Conservation (phyloP, 1,140 invertebrate genomes). For the Thalassaphorura encarpata region DNA sequence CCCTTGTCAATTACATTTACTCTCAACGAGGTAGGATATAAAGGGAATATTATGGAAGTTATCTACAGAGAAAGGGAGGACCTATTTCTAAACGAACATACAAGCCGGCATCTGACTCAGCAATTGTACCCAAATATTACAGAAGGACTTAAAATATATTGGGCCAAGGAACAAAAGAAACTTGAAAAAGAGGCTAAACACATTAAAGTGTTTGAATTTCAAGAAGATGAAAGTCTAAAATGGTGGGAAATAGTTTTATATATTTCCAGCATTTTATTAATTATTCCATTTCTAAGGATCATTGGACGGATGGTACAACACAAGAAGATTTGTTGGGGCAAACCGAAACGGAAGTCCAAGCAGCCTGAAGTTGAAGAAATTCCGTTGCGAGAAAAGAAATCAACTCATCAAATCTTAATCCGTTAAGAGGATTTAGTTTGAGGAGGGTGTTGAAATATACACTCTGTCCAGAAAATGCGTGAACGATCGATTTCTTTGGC, state of each 20-base stretch:
- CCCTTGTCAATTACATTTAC: conserved; percentile 9
- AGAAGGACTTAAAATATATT: conserved; percentile 1
- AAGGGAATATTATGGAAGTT: conserved; percentile 10
- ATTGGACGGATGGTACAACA: no score
- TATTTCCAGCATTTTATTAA: no score
- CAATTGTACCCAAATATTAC: conserved; percentile 1
- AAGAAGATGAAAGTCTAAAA: background rate
- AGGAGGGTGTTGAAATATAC: no score
- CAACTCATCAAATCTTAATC: no score
- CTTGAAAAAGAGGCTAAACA: background rate
- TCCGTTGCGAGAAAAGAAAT: no score
- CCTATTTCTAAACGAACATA: conserved; percentile 1
- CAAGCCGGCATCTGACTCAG: conserved; percentile 10
- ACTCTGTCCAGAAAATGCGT: no score
- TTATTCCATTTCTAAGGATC: no score
- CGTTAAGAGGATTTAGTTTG: no score
- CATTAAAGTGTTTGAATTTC: conserved; percentile 3
- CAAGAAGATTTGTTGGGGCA: no score
- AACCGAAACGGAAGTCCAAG: no score
- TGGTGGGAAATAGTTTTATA: background rate
- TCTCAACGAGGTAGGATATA: conserved; percentile 10
- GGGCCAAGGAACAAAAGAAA: background rate
- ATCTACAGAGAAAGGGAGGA: conserved; percentile 11
- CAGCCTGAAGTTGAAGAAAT: no score
- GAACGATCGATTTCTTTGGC: no score